Evolutionary conservation across 2,797 vertebrate genomes (phyloP), one percentile per base, ranked within the genome.

Genomic region (Melanotaenia boesemani): DNA sequence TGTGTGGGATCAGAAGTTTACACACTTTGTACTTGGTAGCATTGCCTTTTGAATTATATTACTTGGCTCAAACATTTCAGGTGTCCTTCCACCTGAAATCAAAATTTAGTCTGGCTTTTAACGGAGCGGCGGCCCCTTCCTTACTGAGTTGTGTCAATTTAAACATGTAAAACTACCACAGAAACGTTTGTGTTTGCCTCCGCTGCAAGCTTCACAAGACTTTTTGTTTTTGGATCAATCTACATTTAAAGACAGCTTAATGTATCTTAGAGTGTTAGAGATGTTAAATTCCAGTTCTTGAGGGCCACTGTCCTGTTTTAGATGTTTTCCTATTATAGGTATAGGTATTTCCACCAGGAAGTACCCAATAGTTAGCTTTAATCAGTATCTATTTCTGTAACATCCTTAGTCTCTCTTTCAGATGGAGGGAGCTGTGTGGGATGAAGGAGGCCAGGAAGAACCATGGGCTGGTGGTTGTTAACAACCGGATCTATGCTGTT

Each of bases 391-490:
- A n/a, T 65, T 58, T 55, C 52, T 67, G 41, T 26, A 34, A 8
- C 54, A 30, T 3, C 52, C n/a, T 69, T 18, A 30, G 65, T 61
- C 41, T 26, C n/a, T 26, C 4, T 63, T 63, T 70, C 89, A 99
- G 98, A 85, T 99, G 98, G 97, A 97, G 96, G 82, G 97, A 97
- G 86, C 90, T 99, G 62, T 96, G 97, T 91, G 96, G 96, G 52
- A 99, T 99, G 98, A 96, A 95, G 88, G 98, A 99, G 82, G 93
- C 95, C 71, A 96, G 97, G 86, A 99, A 99, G 93, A 99, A 99
- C 87, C 97, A 98, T 3, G 97, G 97, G 1, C 90, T 99, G 70
- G 97, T 96, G 50, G 97, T 97, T 80, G 97, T 98, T 74, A 97
- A 98, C 94, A 96, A 96, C 86, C 96, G 96, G 91, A 98, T 99